These are phyloP conservation scores for Seladonia tumulorum DNA, from an alignment of 2,888 invertebrate genomes.

Conservation along the genomic window DNA sequence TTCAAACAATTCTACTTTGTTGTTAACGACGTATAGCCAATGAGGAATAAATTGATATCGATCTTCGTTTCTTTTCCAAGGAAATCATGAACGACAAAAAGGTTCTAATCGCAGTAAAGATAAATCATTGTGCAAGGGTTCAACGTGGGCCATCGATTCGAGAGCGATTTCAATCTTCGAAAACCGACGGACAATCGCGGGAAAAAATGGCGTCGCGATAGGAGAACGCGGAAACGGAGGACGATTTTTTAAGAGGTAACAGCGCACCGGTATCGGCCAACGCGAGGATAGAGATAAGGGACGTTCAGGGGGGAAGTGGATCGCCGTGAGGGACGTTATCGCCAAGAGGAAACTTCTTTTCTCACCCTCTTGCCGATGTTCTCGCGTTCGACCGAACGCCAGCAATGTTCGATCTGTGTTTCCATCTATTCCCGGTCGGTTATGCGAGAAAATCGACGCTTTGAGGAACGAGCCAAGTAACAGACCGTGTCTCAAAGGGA, in stretches of 20 bases:
- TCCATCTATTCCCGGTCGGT: slow-evolving; percentile 39
- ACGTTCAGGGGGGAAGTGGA: slow-evolving; percentile 10
- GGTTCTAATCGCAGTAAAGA: background rate
- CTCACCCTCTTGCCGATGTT: slow-evolving; percentile 35
- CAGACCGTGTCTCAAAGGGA: slow-evolving; percentile 33
- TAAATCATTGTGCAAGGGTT: background rate
- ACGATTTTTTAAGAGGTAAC: slow-evolving; percentile 31
- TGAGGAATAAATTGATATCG: no score
- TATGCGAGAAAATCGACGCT: slow-evolving; percentile 11
- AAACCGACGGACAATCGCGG: background rate
- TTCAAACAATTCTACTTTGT: no score
- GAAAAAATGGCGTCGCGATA: slow-evolving; percentile 13
- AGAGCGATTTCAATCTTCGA: background rate
- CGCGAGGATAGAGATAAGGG: slow-evolving; percentile 27
- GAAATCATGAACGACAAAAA: no score
- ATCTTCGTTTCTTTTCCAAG: no score
- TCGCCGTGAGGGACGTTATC: slow-evolving; percentile 43
- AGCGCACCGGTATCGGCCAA: slow-evolving; percentile 3
- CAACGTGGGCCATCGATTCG: background rate
- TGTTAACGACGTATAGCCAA: no score
- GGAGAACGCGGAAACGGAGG: background rate
- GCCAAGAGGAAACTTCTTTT: slow-evolving; percentile 41
- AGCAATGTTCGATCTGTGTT: slow-evolving; percentile 44
- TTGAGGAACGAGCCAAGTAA: background rate
- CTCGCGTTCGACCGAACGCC: slow-evolving; percentile 17